Base-by-base conservation (phyloP, 2,888 invertebrate genomes). In the Stenotaenia linearis region DNA sequence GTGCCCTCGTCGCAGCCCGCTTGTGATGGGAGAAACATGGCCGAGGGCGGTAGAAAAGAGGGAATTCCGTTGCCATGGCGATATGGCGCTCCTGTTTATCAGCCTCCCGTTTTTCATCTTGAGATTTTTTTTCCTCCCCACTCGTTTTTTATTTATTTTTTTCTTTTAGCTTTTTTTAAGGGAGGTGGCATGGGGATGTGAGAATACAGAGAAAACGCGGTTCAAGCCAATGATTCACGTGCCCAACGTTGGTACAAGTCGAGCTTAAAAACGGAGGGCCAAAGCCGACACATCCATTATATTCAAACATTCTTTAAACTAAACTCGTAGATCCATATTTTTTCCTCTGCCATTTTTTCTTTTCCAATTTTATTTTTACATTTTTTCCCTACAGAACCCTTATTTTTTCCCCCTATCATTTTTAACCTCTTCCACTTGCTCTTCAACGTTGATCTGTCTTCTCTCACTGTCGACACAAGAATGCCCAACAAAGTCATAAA, bases 71-170 rank as follows among this genome's bases (percentile, higher is more conserved):
- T 69, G 25, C 69, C 69, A 69, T 69, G 69, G 69, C 15, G 69
- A 69, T n/a, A n/a, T 10, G 28, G 69, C 28, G 69, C 69, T 28
- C 25, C 69, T 69, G 69, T 69, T 69, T 69, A 69, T 69, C 69
- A 69, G 69, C 69, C 69, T 69, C 69, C 69, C 69, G 69, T 69
- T 69, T 69, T 69, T 69, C 69, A 69, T 69, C 69, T 69, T 69
- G 25, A 69, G 25, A 28, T 23, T 69, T 69, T 69, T 69, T 69
- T 69, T 61, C n/a, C 15, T 18, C n/a, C 18, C 50, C 50, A 50
- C 50, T 18, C 50, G 50, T 50, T 50, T 50, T 50, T 50, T 50
- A 50, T 18, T 18, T n/a, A 40, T 12, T 50, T 69, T 28, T 69
- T 45, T 45, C 45, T 45, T 45, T n/a, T n/a, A n/a, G n/a, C n/a